Conservation (phyloP, 2,888 invertebrate species). For the Ennomos quercinarius region DNA sequence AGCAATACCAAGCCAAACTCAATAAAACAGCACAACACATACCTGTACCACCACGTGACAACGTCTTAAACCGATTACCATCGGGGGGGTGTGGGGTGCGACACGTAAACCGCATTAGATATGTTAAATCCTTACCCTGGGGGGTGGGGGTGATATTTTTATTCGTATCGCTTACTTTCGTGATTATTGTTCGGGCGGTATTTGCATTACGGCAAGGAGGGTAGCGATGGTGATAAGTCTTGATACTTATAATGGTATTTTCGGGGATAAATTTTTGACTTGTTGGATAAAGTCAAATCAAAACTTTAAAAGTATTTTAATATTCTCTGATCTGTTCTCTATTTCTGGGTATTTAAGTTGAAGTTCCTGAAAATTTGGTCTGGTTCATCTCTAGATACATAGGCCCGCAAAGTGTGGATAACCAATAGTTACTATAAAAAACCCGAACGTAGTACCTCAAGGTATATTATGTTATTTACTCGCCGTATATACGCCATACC, state of each 20-base stretch:
- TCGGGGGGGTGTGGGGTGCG: constrained; percentile 47
- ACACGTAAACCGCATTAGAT: constrained; percentile 85
- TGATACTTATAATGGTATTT: constrained; percentile 46
- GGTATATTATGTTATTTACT: too few species aligned
- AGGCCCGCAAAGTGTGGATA: too few species aligned
- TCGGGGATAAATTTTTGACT: not conserved
- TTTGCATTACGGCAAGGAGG: constrained; percentile 73
- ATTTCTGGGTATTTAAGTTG: too few species aligned
- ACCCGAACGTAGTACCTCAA: too few species aligned
- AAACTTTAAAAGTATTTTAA: too few species aligned
- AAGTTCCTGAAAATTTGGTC: too few species aligned
- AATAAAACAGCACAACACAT: constrained; percentile 35
- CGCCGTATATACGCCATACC: too few species aligned
- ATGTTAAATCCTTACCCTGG: constrained; percentile 78
- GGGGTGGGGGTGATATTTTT: constrained; percentile 74
- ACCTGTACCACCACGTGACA: constrained; percentile 59
- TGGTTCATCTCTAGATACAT: too few species aligned
- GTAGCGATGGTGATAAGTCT: constrained; percentile 34
- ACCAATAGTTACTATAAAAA: too few species aligned
- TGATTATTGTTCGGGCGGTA: constrained; percentile 80
- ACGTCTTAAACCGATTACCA: constrained; percentile 82
- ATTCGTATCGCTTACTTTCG: constrained; percentile 84
- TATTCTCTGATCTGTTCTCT: too few species aligned
- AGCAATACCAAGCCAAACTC: constrained; percentile 1
- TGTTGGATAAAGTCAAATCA: not conserved